These are phyloP conservation scores for Hesperia comma DNA, from an alignment of 2,888 invertebrate species.

Conservation along the genomic window DNA sequence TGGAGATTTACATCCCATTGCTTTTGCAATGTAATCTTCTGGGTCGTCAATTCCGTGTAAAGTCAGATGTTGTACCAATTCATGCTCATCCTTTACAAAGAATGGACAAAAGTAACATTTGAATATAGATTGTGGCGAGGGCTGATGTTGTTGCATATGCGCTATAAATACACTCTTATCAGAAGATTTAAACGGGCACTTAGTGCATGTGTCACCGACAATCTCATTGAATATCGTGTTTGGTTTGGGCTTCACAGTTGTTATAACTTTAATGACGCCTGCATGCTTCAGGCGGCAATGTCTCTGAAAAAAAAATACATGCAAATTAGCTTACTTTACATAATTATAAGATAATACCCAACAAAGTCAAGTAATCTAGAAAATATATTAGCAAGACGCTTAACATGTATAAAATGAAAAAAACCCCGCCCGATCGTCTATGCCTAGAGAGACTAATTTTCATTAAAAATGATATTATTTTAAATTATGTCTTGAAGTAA, in stretches of 20 bases:
- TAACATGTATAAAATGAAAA: too few relatives aligned
- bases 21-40: slow-evolving; percentile 79
- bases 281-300: slow-evolving; percentile 91
- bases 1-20: slow-evolving; percentile 69
- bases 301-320: slow-evolving; percentile 79
- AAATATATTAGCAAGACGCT: too few relatives aligned
- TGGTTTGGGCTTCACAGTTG: slow-evolving; percentile 77
- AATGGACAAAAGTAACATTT: slow-evolving; percentile 93
- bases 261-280: slow-evolving; percentile 88
- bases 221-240: slow-evolving; percentile 58
- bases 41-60: slow-evolving; percentile 86
- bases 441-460: too few relatives aligned
- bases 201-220: slow-evolving; percentile 81
- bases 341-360: neutral
- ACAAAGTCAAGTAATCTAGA: too few relatives aligned
- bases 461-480: too few relatives aligned
- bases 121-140: slow-evolving; percentile 87
- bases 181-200: slow-evolving; percentile 88
- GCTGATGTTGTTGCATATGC: slow-evolving; percentile 89
- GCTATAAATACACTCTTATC: slow-evolving; percentile 84
- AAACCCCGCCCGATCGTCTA: too few relatives aligned
- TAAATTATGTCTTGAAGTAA: too few relatives aligned
- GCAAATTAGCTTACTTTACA: neutral
- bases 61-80: slow-evolving; percentile 86
- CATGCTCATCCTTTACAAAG: slow-evolving; percentile 88